These are phyloP conservation scores for Micrasema minimum DNA, from an alignment of 1,140 invertebrate genomes.

Conservation along the genomic window DNA sequence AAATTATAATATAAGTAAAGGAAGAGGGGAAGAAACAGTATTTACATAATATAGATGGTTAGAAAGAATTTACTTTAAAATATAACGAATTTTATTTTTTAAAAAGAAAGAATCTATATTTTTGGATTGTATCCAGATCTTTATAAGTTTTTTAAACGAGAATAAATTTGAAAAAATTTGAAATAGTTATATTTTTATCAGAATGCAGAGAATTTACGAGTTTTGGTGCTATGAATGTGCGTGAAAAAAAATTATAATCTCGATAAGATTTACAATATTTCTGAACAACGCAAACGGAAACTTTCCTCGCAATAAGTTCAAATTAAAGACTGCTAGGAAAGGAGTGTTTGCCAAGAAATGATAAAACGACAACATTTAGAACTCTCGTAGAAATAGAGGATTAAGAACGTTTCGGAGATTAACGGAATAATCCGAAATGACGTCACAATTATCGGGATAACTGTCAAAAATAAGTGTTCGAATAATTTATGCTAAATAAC, in stretches of 20 bases:
- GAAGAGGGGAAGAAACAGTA: too few species aligned
- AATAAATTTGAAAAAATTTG: too few species aligned
- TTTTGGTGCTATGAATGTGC: neutral
- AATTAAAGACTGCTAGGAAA: slow-evolving; percentile 8
- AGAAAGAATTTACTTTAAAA: too few species aligned
- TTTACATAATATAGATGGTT: too few species aligned
- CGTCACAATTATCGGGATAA: neutral
- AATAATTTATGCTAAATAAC: neutral
- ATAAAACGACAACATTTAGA: neutral
- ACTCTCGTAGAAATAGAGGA: neutral
- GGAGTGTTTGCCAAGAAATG: slow-evolving; percentile 4
- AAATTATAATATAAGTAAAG: too few species aligned
- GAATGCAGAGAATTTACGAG: too few species aligned
- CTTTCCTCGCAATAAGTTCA: slow-evolving; percentile 8
- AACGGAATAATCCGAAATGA: neutral
- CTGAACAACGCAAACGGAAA: neutral
- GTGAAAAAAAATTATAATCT: neutral
- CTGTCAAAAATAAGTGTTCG: neutral
- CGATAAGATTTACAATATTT: slow-evolving; percentile 10
- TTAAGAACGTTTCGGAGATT: slow-evolving; percentile 1
- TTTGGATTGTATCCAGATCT: too few species aligned
- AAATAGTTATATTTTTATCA: too few species aligned
- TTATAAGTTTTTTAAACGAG: too few species aligned
- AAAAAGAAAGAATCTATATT: too few species aligned
- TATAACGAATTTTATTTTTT: too few species aligned